These are phyloP conservation scores for Meteorus sp. DNA, from an alignment of 1,140 invertebrate species.

Conservation along the genomic window DNA sequence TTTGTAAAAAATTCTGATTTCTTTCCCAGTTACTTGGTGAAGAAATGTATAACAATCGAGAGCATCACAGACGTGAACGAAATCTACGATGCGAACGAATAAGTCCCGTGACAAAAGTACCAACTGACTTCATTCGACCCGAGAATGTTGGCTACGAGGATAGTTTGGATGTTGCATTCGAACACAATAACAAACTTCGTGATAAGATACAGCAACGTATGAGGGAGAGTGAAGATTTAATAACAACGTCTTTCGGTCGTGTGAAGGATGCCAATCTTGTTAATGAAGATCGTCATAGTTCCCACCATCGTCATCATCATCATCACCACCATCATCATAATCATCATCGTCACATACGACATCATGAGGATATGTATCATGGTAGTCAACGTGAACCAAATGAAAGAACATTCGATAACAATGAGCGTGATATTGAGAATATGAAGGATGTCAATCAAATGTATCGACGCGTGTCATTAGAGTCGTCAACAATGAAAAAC, in stretches of 20 bases:
- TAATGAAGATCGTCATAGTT: constrained; percentile 20
- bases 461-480: constrained; percentile 15
- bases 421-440: constrained; percentile 16
- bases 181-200: constrained; percentile 55
- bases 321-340: constrained; percentile 23
- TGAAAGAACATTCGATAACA: neutral
- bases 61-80: constrained; percentile 35
- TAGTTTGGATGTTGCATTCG: constrained; percentile 55
- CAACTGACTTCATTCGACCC: constrained; percentile 33
- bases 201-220: constrained; percentile 57
- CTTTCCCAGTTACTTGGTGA: constrained; percentile 52
- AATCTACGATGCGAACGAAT: constrained; percentile 38
- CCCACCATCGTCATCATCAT: constrained; percentile 21
- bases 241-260: constrained; percentile 48
- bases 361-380: neutral
- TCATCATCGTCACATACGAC: constrained; percentile 8
- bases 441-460: neutral
- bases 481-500: constrained; percentile 38
- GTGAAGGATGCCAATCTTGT: constrained; percentile 29
- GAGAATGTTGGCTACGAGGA: constrained; percentile 52
- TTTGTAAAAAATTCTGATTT: constrained; percentile 13
- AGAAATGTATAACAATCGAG: constrained; percentile 49
- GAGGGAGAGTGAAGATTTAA: constrained; percentile 53
- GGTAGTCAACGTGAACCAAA: neutral
- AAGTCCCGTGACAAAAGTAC: constrained; percentile 46